Percentiles rank a stretch among this genome's conserved stretches.
Evolutionary conservation across 2,113 vertebrate genomes (phyloP).

Genomic region (Macaca fascicularis): T2T-MFA8v1.1 NC_088380.1:180420001-180420500

Average conservation of each 20-base stretch:
- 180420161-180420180: background rate
- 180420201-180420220: background rate
- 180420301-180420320: background rate
- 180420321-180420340: background rate
- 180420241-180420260: background rate
- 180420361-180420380: background rate
- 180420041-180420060: background rate
- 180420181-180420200: background rate
- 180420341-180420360: background rate
- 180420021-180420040: background rate
- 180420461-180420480: background rate
- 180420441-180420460: background rate
- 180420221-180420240: background rate
- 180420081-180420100: background rate
- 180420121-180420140: background rate
- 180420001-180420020: background rate
- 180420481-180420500: background rate
- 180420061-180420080: background rate
- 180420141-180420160: background rate
- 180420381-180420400: constrained; percentile 16
- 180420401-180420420: background rate
- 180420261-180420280: background rate
- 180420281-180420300: background rate
- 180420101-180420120: background rate
- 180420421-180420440: background rate